phyloP scores from a whole-genome alignment of 2,888 invertebrate genomes.

The Netelia inedita region DNA sequence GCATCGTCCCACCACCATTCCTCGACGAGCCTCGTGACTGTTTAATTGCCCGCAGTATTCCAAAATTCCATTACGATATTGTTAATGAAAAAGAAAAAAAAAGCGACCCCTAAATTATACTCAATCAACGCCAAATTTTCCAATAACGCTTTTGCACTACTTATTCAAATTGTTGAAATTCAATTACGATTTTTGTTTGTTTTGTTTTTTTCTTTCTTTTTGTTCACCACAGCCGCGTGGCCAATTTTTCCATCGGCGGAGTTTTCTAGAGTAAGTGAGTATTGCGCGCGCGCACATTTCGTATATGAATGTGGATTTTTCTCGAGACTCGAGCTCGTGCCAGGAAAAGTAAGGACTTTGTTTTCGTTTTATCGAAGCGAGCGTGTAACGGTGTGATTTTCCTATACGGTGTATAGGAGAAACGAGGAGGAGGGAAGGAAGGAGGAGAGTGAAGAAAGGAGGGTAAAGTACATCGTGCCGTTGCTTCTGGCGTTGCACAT shows the following conservation, averaged over 20 bases:
- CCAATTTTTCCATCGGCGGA: too few species aligned
- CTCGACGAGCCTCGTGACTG: not conserved
- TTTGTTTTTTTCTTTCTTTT: too few species aligned
- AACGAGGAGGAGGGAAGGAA: not conserved
- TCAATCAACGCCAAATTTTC: too few species aligned
- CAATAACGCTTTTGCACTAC: too few species aligned
- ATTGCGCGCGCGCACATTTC: too few species aligned
- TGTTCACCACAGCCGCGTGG: too few species aligned
- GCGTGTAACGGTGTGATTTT: conserved; percentile 3
- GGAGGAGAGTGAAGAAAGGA: not conserved
- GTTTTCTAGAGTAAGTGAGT: too few species aligned
- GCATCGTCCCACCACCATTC: not conserved
- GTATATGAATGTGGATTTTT: conserved; percentile 6
- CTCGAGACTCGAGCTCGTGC: conserved; percentile 11
- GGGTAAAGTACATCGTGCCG: conserved; percentile 11
- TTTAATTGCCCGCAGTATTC: not conserved
- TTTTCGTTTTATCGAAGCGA: conserved; percentile 43
- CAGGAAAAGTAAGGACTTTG: conserved; percentile 31
- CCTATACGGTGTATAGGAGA: not conserved
- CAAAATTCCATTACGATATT: not conserved
- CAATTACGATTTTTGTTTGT: too few species aligned
- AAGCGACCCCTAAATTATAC: too few species aligned
- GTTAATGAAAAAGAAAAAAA: too few species aligned
- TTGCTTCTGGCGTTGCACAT: conserved; percentile 30
- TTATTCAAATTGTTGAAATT: too few species aligned